Evolutionary conservation across 2,888 invertebrate genomes (phyloP).

Genomic region (Adineta ricciae): DNA sequence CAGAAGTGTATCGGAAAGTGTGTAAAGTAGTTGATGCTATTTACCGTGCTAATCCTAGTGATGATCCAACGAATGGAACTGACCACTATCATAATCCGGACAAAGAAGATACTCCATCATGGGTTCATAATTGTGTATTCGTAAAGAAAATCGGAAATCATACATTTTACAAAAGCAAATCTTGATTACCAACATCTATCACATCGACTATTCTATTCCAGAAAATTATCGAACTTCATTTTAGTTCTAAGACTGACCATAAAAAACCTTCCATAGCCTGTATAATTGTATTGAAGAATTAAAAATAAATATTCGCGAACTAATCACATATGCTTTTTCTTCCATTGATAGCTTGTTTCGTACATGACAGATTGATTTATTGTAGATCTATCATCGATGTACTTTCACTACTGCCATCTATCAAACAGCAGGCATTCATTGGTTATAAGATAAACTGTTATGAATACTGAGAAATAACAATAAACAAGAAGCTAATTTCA

Average conservation of each 20-base stretch:
- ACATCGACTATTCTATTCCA: too few relatives aligned
- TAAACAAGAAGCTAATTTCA: background rate
- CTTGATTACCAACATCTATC: too few relatives aligned
- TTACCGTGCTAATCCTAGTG: background rate
- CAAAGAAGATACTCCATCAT: background rate
- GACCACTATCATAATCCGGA: conserved; percentile 1
- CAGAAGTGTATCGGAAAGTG: background rate
- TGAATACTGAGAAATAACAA: background rate
- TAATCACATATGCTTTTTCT: too few relatives aligned
- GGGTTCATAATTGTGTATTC: background rate
- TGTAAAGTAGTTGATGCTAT: background rate
- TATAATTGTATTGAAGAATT: too few relatives aligned
- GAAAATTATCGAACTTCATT: too few relatives aligned
- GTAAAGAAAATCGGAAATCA: background rate
- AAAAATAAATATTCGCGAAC: too few relatives aligned
- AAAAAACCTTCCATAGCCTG: too few relatives aligned
- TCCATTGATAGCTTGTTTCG: too few relatives aligned
- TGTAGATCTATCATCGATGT: background rate
- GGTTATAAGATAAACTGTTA: background rate
- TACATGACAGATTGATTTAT: too few relatives aligned
- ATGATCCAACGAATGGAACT: background rate
- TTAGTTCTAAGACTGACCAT: too few relatives aligned
- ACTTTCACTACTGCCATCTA: background rate
- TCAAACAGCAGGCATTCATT: background rate
- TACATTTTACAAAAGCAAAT: background rate